Evolutionary conservation across 2,113 vertebrate genomes (phyloP).

Genomic region (Burhinus oedicnemus): DNA sequence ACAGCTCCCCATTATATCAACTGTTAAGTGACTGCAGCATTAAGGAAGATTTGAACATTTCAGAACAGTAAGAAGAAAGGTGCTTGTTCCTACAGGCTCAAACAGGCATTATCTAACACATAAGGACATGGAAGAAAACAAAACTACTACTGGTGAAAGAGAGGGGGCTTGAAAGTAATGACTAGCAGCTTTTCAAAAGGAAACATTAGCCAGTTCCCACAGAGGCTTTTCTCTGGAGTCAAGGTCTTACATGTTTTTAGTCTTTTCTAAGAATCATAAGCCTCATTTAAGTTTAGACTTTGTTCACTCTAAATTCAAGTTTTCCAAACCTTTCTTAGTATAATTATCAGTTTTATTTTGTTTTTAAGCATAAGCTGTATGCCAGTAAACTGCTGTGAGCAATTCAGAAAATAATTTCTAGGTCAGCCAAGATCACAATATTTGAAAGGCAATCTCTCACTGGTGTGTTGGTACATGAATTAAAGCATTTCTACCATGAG

Average conservation of each 20-base stretch:
- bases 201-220: not conserved
- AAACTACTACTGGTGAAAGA: not conserved
- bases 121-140: not conserved
- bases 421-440: not conserved
- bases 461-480: not conserved
- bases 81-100: not conserved
- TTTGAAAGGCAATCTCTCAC: not conserved
- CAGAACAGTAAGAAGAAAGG: not conserved
- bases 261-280: not conserved
- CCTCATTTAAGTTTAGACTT: not conserved
- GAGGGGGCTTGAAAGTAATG: not conserved
- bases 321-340: not conserved
- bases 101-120: not conserved
- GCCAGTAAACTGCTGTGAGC: not conserved
- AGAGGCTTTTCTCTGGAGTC: not conserved
- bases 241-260: not conserved
- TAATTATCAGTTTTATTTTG: slow-evolving; percentile 2
- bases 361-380: not conserved
- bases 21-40: not conserved
- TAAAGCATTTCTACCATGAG: not conserved
- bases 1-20: not conserved
- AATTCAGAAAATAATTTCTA: not conserved
- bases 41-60: not conserved
- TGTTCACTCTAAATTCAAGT: not conserved
- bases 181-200: not conserved